Base-by-base conservation (phyloP, 2,797 vertebrate species). In the Acestrorhynchus altus region DNA sequence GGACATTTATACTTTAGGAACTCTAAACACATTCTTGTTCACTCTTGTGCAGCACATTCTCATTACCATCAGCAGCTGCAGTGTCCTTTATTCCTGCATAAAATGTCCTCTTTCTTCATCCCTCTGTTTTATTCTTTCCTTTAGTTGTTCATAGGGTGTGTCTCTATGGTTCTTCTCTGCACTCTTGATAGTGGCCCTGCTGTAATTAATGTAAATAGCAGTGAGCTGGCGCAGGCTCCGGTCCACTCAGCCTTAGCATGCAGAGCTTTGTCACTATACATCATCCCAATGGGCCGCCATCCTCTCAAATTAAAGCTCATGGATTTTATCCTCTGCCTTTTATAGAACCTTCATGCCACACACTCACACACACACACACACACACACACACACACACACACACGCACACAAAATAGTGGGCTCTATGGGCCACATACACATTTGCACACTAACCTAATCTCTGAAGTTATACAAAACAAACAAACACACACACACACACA, bases 191-290 rank as follows among this genome's bases (percentile, higher is more conserved):
- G 72, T 46, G 69, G 44, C 68, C 57, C 72, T 76, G 69, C 72
- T 64, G 94, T 94, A 95, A 95, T 95, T 90, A 94, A 95, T 95
- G 93, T 94, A 95, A 95, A 95, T 95, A 94, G 94, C 93, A 93
- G 92, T 91, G 92, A 92, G 88, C 90, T 91, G 87, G 92, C 90
- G 91, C 91, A 87, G 89, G 92, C 93, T 92, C 89, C 35, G 93
- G 92, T 92, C 94, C 94, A 95, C 92, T 93, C 94, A 95, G 93
- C 92, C 94, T 95, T 95, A 91, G 93, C 94, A 90, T 47, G 92
- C 93, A 94, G 87, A 90, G 94, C 94, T 96, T 94, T 94, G 93
- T 95, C 94, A 95, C 93, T 92, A 92, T 89, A 92, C 91, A 94
- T 95, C 93, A 93, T 93, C 75, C 63, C 76, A 86, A 79, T 76